These are phyloP conservation scores for Archaeoteleia sp. DNA, from an alignment of 2,888 invertebrate genomes.

Conservation along the genomic window DNA sequence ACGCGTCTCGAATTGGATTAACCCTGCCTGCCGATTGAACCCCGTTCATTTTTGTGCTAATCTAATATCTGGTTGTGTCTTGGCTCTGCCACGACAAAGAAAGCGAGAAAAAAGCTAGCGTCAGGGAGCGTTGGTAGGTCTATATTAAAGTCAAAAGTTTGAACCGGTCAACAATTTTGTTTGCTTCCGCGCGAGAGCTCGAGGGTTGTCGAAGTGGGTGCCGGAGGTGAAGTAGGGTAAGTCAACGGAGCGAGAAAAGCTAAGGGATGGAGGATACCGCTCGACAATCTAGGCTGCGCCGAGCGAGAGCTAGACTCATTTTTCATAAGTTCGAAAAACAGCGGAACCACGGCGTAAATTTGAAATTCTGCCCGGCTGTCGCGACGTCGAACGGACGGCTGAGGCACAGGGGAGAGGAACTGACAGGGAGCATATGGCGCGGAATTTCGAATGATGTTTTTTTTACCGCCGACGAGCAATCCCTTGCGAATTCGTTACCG, in stretches of 20 bases:
- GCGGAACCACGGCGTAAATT: constrained; percentile 66
- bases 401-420: constrained; percentile 10
- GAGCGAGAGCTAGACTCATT: constrained; percentile 66
- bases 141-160: constrained; percentile 48
- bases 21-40: constrained; percentile 44
- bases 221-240: constrained; percentile 37
- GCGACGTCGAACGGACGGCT: constrained; percentile 46
- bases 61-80: constrained; percentile 41
- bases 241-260: constrained; percentile 27
- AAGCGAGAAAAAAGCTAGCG: constrained; percentile 21
- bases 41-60: constrained; percentile 39
- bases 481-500: constrained; percentile 49
- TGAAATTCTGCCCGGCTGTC: constrained; percentile 67
- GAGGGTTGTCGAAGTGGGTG: constrained; percentile 16
- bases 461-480: constrained; percentile 46
- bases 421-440: constrained; percentile 66
- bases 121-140: constrained; percentile 15
- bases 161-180: constrained; percentile 61
- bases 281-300: constrained; percentile 24
- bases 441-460: constrained; percentile 67
- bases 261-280: constrained; percentile 37
- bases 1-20: constrained; percentile 47
- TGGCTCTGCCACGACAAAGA: constrained; percentile 16
- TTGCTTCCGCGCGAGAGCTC: constrained; percentile 49
- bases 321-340: constrained; percentile 71